Percentiles rank a stretch among this genome's conserved stretches.
phyloP scores from a whole-genome alignment of 35 echinoderm and acorn worm genomes.

The Ophioderma brevispina region DNA sequence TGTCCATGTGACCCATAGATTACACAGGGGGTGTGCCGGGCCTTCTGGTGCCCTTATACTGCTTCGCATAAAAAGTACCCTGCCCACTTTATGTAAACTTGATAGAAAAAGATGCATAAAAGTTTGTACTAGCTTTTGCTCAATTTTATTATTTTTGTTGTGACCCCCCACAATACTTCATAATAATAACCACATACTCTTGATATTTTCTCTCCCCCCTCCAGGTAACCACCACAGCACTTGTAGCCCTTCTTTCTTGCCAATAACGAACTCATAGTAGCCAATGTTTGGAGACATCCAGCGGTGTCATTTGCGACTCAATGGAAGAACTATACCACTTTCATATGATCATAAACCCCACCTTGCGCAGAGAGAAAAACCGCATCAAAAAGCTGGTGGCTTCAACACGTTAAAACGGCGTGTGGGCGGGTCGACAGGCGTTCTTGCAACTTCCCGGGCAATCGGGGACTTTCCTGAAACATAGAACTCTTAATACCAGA shows the following conservation, averaged over 20 bases:
- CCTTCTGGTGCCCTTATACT: too few species aligned
- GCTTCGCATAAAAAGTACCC: too few species aligned
- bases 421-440: constrained; percentile 76
- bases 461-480: constrained; percentile 95
- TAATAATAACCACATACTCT: too few species aligned
- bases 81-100: too few species aligned
- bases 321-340: constrained; percentile 79
- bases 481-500: constrained; percentile 80
- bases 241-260: constrained; percentile 73
- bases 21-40: too few species aligned
- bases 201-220: too few species aligned
- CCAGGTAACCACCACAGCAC: constrained; percentile 84
- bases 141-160: too few species aligned
- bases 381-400: constrained; percentile 94
- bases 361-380: constrained; percentile 64
- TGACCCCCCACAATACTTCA: too few species aligned
- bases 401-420: constrained; percentile 93
- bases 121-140: too few species aligned
- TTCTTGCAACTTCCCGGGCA: constrained; percentile 95
- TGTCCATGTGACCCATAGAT: too few species aligned
- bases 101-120: too few species aligned
- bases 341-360: constrained; percentile 97
- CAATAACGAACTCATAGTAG: constrained; percentile 67
- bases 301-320: constrained; percentile 89
- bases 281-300: constrained; percentile 96